Percentiles rank a stretch among this genome's conserved stretches.
These are phyloP conservation scores for Parauchenoglanis ngamensis DNA, from an alignment of 2,797 vertebrate genomes.

Conservation along the genomic window DNA sequence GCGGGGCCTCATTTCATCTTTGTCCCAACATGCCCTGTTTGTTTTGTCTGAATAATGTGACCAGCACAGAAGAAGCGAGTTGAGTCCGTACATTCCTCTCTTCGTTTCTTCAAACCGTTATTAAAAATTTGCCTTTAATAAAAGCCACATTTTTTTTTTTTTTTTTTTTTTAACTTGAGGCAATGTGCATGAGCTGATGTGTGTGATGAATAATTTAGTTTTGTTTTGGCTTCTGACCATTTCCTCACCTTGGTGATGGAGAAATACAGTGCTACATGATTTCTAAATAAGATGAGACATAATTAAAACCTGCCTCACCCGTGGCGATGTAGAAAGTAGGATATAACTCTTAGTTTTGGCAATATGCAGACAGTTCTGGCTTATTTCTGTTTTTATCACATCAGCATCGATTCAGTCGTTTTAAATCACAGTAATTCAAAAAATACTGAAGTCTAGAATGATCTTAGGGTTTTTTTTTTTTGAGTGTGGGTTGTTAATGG, in stretches of 20 bases:
- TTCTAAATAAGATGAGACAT: not conserved
- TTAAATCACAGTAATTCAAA: not conserved
- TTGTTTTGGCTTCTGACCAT: conserved; percentile 21
- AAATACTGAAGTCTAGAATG: not conserved
- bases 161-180: not conserved
- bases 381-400: not conserved
- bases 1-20: conserved; percentile 14
- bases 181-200: not conserved
- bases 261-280: not conserved
- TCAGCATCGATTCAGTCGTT: not conserved
- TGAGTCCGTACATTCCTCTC: not conserved
- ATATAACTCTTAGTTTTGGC: conserved; percentile 17
- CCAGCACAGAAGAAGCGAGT: not conserved
- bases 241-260: not conserved
- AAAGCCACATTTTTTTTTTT: not conserved
- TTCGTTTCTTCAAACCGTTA: not conserved
- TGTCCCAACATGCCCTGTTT: conserved; percentile 40
- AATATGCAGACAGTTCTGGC: conserved; percentile 3
- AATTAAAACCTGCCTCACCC: conserved; percentile 5
- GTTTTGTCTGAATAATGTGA: conserved; percentile 32
- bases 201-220: conserved; percentile 15
- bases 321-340: not conserved
- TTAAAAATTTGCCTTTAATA: not conserved
- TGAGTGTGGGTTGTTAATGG: not conserved
- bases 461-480: not conserved